phyloP scores from a whole-genome alignment of 2,888 invertebrate species.

The Cryptophagus acutangulus region DNA sequence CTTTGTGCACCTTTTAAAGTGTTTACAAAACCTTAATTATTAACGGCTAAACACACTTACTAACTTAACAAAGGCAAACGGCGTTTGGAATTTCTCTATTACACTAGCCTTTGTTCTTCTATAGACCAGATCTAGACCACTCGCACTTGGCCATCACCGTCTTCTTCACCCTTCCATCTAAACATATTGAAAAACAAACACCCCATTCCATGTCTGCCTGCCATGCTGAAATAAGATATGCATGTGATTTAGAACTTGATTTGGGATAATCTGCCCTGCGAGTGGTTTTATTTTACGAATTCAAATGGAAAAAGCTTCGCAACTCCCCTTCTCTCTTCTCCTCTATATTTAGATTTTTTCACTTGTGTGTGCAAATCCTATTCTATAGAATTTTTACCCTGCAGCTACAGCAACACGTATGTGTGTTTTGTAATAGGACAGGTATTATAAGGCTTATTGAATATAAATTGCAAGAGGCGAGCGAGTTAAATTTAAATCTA shows the following conservation, averaged over 20 bases:
- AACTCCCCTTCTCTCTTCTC: conserved; percentile 1
- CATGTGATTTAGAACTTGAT: conserved; percentile 31
- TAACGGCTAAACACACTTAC: conserved; percentile 45
- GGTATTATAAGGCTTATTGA: too few species aligned
- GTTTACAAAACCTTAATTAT: conserved; percentile 46
- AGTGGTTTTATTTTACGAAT: conserved; percentile 5
- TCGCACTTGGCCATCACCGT: too few species aligned
- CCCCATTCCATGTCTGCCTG: too few species aligned
- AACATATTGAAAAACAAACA: not conserved
- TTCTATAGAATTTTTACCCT: too few species aligned
- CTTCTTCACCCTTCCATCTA: conserved; percentile 4
- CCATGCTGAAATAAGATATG: conserved; percentile 35
- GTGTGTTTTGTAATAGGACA: too few species aligned
- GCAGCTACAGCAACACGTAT: too few species aligned
- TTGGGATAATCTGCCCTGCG: too few species aligned
- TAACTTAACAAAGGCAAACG: conserved; percentile 30
- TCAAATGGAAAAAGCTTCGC: too few species aligned
- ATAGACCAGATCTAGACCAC: too few species aligned
- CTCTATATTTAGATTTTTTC: not conserved
- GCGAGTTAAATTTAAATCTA: too few species aligned
- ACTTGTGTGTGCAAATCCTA: too few species aligned
- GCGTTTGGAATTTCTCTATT: conserved; percentile 5
- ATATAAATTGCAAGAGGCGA: too few species aligned
- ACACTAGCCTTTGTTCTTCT: not conserved
- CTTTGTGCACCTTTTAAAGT: conserved; percentile 42